Percentiles rank a stretch among this genome's conserved stretches.
Evolutionary conservation across 2,797 vertebrate species (phyloP).

Genomic region (Peromyscus nudipes): DNA sequence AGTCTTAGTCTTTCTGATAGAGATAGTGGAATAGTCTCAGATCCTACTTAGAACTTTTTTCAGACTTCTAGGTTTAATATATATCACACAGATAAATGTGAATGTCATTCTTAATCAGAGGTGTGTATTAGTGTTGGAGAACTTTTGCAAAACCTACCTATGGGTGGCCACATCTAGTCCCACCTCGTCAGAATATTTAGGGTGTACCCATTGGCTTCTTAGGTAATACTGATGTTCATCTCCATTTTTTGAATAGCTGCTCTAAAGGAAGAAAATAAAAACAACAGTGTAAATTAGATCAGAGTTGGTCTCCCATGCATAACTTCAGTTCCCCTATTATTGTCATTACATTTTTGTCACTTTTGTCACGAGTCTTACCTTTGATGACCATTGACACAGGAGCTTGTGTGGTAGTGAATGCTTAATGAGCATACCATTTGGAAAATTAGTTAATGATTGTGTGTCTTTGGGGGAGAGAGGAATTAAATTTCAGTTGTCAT

Average conservation of each 20-base stretch:
- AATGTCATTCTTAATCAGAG: conserved; percentile 48
- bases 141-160: conserved; percentile 37
- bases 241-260: conserved; percentile 55
- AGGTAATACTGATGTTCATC: neutral
- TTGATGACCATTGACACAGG: conserved; percentile 35
- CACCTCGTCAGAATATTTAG: conserved; percentile 24
- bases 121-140: conserved; percentile 31
- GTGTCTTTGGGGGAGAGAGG: conserved; percentile 44
- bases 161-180: neutral
- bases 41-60: neutral
- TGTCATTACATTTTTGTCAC: conserved; percentile 39
- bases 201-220: neutral
- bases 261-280: conserved; percentile 59
- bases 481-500: conserved; percentile 54
- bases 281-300: conserved; percentile 7
- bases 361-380: conserved; percentile 6
- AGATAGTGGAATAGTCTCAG: conserved; percentile 52
- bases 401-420: conserved; percentile 45
- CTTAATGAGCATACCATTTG: conserved; percentile 51
- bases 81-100: conserved; percentile 1
- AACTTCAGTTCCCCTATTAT: conserved; percentile 14
- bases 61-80: conserved; percentile 10
- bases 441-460: conserved; percentile 67
- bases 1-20: conserved; percentile 1
- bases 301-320: neutral